phyloP scores from a whole-genome alignment of 2,797 vertebrate species.

The Trichosurus vulpecula region DNA sequence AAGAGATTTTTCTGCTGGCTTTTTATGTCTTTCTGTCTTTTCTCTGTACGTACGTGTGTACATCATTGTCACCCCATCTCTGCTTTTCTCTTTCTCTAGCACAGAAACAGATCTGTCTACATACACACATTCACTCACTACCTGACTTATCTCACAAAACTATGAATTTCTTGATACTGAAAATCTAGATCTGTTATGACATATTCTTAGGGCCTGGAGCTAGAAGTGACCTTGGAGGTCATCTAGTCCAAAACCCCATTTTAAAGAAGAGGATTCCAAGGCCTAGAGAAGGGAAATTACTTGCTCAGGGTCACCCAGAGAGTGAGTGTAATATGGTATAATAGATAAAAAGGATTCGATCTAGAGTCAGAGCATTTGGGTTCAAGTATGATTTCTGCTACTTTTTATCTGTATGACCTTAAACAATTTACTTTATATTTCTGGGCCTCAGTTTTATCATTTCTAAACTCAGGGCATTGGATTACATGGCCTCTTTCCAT shows the following conservation, averaged over 20 bases:
- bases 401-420: background rate
- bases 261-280: background rate
- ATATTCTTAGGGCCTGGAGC: background rate
- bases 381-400: background rate
- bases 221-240: background rate
- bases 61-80: background rate
- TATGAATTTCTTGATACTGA: background rate
- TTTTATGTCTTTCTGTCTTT: background rate
- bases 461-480: background rate
- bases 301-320: background rate
- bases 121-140: background rate
- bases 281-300: background rate
- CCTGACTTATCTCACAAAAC: background rate
- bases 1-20: background rate
- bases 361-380: background rate
- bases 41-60: background rate
- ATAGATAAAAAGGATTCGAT: background rate
- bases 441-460: background rate
- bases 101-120: background rate
- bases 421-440: background rate
- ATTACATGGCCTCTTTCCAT: background rate
- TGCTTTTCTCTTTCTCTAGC: background rate
- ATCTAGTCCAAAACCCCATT: background rate
- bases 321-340: background rate
- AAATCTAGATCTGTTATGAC: background rate